Percentiles rank a stretch among this genome's conserved stretches.
phyloP scores from a whole-genome alignment of 1,140 invertebrate species.

The Venustaconcha ellipsiformis region DNA sequence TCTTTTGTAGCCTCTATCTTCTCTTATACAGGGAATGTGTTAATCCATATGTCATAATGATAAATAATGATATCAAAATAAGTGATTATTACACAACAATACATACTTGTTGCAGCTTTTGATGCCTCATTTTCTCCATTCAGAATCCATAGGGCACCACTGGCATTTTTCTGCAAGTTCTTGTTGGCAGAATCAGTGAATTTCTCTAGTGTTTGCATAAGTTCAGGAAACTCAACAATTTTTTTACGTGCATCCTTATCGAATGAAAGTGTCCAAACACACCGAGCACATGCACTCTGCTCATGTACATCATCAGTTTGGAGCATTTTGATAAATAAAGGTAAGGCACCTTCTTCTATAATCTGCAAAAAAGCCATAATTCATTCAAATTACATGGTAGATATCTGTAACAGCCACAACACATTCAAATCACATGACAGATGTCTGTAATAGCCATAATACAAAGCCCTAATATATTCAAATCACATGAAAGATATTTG shows the following conservation, averaged over 20 bases:
- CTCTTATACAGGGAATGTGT: too few species aligned
- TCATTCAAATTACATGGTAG: background rate
- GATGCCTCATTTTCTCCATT: conserved; percentile 57
- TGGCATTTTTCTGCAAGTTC: conserved; percentile 47
- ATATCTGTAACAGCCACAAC: background rate
- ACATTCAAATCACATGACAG: too few species aligned
- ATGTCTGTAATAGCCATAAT: too few species aligned
- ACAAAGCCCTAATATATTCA: too few species aligned
- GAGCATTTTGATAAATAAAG: conserved; percentile 51
- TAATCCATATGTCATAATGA: too few species aligned
- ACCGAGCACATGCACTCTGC: conserved; percentile 42
- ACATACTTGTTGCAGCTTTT: conserved; percentile 40
- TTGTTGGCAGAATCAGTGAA: conserved; percentile 45
- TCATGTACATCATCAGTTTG: conserved; percentile 46
- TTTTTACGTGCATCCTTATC: conserved; percentile 50
- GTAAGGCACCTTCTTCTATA: conserved; percentile 51
- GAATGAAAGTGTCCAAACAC: conserved; percentile 59
- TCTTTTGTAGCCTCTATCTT: too few species aligned
- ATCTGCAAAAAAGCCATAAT: conserved; percentile 39
- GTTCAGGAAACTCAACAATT: conserved; percentile 43
- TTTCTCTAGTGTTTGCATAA: conserved; percentile 48
- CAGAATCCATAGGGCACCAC: conserved; percentile 56
- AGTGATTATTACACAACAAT: too few species aligned
- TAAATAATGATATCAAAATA: too few species aligned
- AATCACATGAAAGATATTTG: too few species aligned